These are phyloP conservation scores for Chelonoidis abingdonii DNA, from an alignment of 2,113 vertebrate species.

Conservation along the genomic window DNA sequence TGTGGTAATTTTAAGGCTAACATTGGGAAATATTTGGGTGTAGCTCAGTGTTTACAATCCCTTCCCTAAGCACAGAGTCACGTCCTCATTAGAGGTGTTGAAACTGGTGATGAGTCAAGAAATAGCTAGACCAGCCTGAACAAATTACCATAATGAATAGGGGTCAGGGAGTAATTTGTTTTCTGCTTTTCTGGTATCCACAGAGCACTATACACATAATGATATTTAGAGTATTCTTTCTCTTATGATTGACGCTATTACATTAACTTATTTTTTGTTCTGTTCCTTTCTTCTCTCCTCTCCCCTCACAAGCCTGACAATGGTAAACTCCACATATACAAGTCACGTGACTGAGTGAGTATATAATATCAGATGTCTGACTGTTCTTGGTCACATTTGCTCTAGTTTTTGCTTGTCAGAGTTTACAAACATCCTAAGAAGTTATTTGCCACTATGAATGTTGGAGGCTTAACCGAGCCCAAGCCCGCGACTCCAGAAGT, in stretches of 20 bases:
- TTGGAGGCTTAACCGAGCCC: slow-evolving; percentile 67
- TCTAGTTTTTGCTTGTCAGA: neutral
- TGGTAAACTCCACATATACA: slow-evolving; percentile 15
- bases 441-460: slow-evolving; percentile 27
- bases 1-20: neutral
- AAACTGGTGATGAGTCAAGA: neutral
- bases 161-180: neutral
- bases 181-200: neutral
- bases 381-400: neutral
- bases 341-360: slow-evolving; percentile 47
- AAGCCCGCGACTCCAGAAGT: slow-evolving; percentile 72
- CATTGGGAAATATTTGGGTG: slow-evolving; percentile 32
- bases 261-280: fast-evolving
- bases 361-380: neutral
- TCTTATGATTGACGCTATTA: neutral
- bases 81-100: neutral
- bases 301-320: neutral
- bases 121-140: neutral
- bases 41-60: neutral
- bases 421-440: fast-evolving
- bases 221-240: neutral
- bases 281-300: neutral
- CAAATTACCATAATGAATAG: neutral
- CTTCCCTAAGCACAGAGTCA: neutral
- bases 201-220: neutral